Conservation (phyloP, 1,140 invertebrate genomes). For the Ctenoplectra terminalis region DNA sequence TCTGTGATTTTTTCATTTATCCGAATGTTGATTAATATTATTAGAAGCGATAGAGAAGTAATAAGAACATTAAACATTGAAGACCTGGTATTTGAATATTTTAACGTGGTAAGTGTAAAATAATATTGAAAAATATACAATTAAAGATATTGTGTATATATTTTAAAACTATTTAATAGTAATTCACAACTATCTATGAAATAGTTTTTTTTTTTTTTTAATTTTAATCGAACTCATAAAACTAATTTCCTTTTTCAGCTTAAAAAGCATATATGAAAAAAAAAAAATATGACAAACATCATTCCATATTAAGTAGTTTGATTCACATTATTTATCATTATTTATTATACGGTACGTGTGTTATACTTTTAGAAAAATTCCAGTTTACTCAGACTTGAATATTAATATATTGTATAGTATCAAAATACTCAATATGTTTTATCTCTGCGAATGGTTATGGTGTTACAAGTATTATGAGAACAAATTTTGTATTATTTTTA, state of each 20-base stretch:
- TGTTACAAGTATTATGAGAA: conserved; percentile 42
- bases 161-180: conserved; percentile 17
- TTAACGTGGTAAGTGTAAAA: conserved; percentile 31
- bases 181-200: conserved; percentile 4
- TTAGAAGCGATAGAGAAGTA: conserved; percentile 24
- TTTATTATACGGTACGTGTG: conserved; percentile 45
- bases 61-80: conserved; percentile 7
- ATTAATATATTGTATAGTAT: conserved; percentile 40
- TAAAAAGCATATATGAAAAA: conserved; percentile 13
- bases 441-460: conserved; percentile 36
- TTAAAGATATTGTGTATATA: background rate
- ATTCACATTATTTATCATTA: conserved; percentile 55
- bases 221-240: background rate
- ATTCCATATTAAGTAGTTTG: conserved; percentile 43
- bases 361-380: conserved; percentile 8
- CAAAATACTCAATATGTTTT: conserved; percentile 39
- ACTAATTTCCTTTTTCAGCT: background rate
- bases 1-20: conserved; percentile 61
- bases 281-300: conserved; percentile 18
- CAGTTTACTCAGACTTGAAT: conserved; percentile 4
- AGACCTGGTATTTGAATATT: conserved; percentile 30
- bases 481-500: conserved; percentile 45
- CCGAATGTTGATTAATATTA: conserved; percentile 45
- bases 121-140: background rate
- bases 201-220: no score